These are phyloP conservation scores for Hippoglossus stenolepis DNA, from an alignment of 2,113 vertebrate species.

Conservation along the genomic window DNA sequence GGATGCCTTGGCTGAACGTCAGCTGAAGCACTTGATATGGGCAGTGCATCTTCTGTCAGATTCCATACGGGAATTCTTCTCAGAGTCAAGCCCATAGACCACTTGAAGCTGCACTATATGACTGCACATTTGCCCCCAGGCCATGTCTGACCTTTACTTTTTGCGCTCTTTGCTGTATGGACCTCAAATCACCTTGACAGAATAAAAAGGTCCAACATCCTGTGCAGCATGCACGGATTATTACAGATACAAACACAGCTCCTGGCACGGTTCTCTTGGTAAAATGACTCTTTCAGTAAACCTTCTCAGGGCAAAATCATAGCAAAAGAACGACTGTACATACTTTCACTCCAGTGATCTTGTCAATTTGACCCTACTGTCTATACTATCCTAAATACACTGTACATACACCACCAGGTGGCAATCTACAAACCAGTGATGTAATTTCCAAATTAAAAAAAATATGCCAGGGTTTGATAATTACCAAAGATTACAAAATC, in stretches of 20 bases:
- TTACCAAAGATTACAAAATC: too few species aligned
- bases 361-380: too few species aligned
- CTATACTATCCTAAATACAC: not conserved
- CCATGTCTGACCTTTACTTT: constrained; percentile 27
- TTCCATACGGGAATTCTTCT: constrained; percentile 1
- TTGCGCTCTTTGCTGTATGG: constrained; percentile 7
- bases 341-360: too few species aligned
- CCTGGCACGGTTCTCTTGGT: not conserved
- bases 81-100: constrained; percentile 21
- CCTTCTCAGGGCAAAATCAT: too few species aligned
- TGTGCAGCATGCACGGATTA: not conserved
- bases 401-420: not conserved
- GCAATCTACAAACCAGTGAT: too few species aligned
- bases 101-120: constrained; percentile 2
- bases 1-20: not conserved
- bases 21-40: not conserved
- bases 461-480: too few species aligned
- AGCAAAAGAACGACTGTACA: too few species aligned
- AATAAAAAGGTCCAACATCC: constrained; percentile 6
- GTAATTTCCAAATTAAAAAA: too few species aligned
- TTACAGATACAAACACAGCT: not conserved
- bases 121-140: constrained; percentile 13
- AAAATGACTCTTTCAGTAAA: not conserved
- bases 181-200: constrained; percentile 19
- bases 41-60: constrained; percentile 11